Evolutionary conservation across 2,113 vertebrate species (phyloP).

Genomic region (Rutilus rutilus): DNA sequence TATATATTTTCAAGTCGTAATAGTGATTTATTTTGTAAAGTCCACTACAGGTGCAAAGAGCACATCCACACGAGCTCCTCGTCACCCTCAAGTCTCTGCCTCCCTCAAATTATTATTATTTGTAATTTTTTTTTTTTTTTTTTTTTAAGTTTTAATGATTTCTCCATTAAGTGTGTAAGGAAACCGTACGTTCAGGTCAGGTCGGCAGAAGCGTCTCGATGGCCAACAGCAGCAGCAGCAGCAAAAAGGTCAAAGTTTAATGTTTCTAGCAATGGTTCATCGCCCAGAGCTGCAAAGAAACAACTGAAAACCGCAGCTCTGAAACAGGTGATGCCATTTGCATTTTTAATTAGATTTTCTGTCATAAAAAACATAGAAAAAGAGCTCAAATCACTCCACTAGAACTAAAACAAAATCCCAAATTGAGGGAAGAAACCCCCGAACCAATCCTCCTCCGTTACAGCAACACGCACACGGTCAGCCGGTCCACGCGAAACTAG

Average conservation of each 20-base stretch:
- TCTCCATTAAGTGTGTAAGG: slow-evolving; percentile 54
- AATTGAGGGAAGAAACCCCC: neutral
- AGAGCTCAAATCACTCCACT: slow-evolving; percentile 14
- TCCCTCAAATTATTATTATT: neutral
- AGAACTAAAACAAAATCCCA: neutral
- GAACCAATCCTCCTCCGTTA: slow-evolving; percentile 19
- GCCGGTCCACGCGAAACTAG: slow-evolving; percentile 43
- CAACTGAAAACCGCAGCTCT: neutral
- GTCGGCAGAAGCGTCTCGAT: slow-evolving; percentile 39
- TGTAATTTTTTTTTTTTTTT: slow-evolving; percentile 37
- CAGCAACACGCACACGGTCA: slow-evolving; percentile 49
- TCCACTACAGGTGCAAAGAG: slow-evolving; percentile 51
- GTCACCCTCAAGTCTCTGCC: neutral
- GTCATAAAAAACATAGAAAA: slow-evolving; percentile 34
- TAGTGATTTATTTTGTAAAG: slow-evolving; percentile 63
- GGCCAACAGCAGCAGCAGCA: slow-evolving; percentile 25
- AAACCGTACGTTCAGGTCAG: slow-evolving; percentile 33
- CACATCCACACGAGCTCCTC: neutral
- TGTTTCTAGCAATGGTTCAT: neutral
- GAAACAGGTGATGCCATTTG: neutral
- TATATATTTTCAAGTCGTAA: slow-evolving; percentile 67
- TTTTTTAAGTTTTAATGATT: slow-evolving; percentile 30
- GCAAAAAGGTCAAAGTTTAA: slow-evolving; percentile 24
- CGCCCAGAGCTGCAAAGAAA: neutral
- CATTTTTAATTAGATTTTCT: neutral